Base-by-base conservation (phyloP, 2,797 vertebrate species). In the Megaceryle alcyon region DNA sequence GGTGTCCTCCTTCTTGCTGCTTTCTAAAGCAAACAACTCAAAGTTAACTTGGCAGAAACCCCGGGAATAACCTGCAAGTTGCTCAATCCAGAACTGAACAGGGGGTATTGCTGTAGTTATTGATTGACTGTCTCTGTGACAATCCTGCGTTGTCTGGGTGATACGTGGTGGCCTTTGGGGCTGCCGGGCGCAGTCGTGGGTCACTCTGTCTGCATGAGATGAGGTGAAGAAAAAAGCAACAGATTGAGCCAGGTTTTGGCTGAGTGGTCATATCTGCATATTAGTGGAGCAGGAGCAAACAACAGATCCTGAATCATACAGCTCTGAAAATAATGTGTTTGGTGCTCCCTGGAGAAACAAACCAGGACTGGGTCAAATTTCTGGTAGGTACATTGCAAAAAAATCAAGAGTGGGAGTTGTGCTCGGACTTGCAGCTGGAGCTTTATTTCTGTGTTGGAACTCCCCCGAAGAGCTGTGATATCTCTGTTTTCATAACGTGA, bases 341-440 rank as follows among this genome's bases (percentile, higher is more conserved):
- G 46, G 18, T 78, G 37, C n/a, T 76, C 3, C 8, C 28, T 75
- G 46, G 26, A 95, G 69, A 86, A 91, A 68, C 7, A 57, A 65
- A 63, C 23, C 5, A 59, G 78, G 35, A 59, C 54, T 1, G 35
- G 4, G 56, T 60, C 70, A 73, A 53, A 73, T 43, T 90, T 79
- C 53, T 61, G 4, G 28, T 31, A 84, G 29, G 51, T 59, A 15
- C 0, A 31, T 28, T 48, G 49, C 3, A 10, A 33, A 56, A 48
- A 21, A 13, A 8, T 4, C 39, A 54, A 49, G 5, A 61, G 59
- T 88, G 66, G 60, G 70, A 91, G 64, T 48, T 85, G 51, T 81
- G 60, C 71, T 91, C 5, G 33, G 48, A 51, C 51, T 89, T 89
- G 75, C 82, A 92, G 64, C 87, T 92, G 78, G 61, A 93, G 33